Percentiles rank a stretch among this genome's conserved stretches.
Conservation (phyloP, 92 coral and sea anemone species). For the Pocillopora grandis region DNA sequence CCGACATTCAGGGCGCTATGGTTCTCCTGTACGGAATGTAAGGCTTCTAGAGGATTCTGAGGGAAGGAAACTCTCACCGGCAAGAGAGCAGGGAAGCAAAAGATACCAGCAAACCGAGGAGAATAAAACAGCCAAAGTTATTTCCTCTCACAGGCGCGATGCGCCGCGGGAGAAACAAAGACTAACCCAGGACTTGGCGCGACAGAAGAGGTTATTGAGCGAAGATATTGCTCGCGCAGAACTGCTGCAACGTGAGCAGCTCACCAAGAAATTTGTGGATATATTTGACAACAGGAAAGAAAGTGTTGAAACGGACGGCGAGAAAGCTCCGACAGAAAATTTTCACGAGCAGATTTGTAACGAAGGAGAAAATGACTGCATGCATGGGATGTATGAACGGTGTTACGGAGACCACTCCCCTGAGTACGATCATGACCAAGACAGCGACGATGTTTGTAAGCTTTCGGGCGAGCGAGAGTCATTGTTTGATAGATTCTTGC, state of each 20-base stretch:
- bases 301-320: conserved; percentile 5
- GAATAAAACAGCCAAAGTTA: conserved; percentile 48
- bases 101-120: conserved; percentile 38
- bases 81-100: conserved; percentile 24
- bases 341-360: conserved; percentile 12
- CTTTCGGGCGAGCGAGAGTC: conserved; percentile 57
- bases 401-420: conserved; percentile 74
- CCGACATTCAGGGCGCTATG: conserved; percentile 57
- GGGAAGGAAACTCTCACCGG: conserved; percentile 39
- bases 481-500: conserved; percentile 68
- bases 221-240: conserved; percentile 98
- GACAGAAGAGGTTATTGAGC: conserved; percentile 87
- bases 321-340: conserved; percentile 2
- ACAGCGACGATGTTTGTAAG: conserved; percentile 43
- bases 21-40: conserved; percentile 64
- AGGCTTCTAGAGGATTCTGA: conserved; percentile 54
- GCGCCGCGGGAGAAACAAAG: conserved; percentile 98
- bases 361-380: conserved; percentile 40
- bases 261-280: conserved; percentile 55
- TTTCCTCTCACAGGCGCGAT: conserved; percentile 74
- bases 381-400: conserved; percentile 75
- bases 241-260: conserved; percentile 79
- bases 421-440: conserved; percentile 44
- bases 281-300: conserved; percentile 45
- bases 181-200: conserved; percentile 95